These are phyloP conservation scores for Luffia ferchaultella DNA, from an alignment of 2,888 invertebrate species.

Conservation along the genomic window DNA sequence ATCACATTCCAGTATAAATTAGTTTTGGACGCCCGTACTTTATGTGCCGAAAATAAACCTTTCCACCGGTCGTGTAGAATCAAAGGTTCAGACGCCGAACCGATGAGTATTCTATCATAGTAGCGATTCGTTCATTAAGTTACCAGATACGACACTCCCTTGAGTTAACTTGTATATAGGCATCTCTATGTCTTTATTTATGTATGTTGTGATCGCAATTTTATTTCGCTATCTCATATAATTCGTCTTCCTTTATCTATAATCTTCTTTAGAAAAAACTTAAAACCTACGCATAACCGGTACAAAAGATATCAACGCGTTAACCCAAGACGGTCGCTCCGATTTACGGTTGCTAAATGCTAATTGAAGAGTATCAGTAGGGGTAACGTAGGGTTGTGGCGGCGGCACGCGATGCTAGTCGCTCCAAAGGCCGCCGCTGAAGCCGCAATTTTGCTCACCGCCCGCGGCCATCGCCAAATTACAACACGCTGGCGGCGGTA, in stretches of 20 bases:
- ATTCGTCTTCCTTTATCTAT: too few relatives aligned
- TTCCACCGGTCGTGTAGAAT: slow-evolving; percentile 18
- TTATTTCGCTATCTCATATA: too few relatives aligned
- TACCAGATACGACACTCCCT: too few relatives aligned
- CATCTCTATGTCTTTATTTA: too few relatives aligned
- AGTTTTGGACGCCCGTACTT: slow-evolving; percentile 47
- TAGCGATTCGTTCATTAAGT: too few relatives aligned
- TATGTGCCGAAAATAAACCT: slow-evolving; percentile 47
- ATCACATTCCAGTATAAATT: slow-evolving; percentile 66
- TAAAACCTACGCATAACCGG: too few relatives aligned
- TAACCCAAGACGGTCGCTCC: background rate
- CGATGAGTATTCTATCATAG: too few relatives aligned
- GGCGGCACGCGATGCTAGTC: slow-evolving; percentile 18
- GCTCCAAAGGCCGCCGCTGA: slow-evolving; percentile 24
- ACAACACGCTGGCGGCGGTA: slow-evolving; percentile 43
- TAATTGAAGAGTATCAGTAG: slow-evolving; percentile 53
- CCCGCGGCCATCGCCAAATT: slow-evolving; percentile 50
- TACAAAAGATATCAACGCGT: slow-evolving; percentile 6
- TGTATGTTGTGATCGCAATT: too few relatives aligned
- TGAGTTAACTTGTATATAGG: too few relatives aligned
- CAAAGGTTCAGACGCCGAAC: slow-evolving; percentile 2
- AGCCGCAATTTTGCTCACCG: slow-evolving; percentile 47
- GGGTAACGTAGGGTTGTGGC: slow-evolving; percentile 29
- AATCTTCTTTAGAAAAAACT: too few relatives aligned
- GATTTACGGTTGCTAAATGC: slow-evolving; percentile 23